A percentile compares a stretch with the other conserved stretches of the same genome.
Evolutionary conservation across 1,140 invertebrate genomes (phyloP).

Genomic region (Pseudoatta argentina): DNA sequence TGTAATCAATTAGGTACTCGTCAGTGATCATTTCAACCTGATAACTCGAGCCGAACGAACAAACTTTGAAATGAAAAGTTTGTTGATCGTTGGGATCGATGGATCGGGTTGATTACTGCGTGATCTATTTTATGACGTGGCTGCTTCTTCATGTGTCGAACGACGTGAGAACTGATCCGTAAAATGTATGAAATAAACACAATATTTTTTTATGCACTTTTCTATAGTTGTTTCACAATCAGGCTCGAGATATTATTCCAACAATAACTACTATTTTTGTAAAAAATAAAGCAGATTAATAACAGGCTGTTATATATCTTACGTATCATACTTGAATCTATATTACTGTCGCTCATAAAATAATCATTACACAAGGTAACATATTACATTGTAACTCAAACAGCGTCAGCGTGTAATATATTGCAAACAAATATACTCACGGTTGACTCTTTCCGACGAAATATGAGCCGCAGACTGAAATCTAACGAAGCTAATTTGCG

Average conservation of each 20-base stretch:
- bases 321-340: neutral
- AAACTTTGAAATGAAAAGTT: slow-evolving; percentile 85
- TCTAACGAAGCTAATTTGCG: slow-evolving; percentile 37
- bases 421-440: neutral
- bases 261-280: neutral
- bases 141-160: neutral
- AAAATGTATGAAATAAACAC: neutral
- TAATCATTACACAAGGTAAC: neutral
- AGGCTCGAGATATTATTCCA: neutral
- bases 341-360: slow-evolving; percentile 4
- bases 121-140: neutral
- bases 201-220: slow-evolving; percentile 19
- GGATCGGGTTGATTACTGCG: slow-evolving; percentile 79
- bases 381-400: slow-evolving; percentile 24
- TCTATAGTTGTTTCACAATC: neutral
- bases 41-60: slow-evolving; percentile 87
- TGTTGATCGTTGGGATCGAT: slow-evolving; percentile 86
- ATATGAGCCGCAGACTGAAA: slow-evolving; percentile 26
- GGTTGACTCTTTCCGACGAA: neutral
- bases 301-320: neutral
- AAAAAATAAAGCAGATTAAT: neutral
- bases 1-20: neutral
- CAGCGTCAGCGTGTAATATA: neutral
- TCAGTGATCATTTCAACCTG: slow-evolving; percentile 74
- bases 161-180: neutral